Evolutionary conservation across 37 sponge, comb jelly and placozoan genomes (phyloP).

Genomic region (Eunapius fragilis): DNA sequence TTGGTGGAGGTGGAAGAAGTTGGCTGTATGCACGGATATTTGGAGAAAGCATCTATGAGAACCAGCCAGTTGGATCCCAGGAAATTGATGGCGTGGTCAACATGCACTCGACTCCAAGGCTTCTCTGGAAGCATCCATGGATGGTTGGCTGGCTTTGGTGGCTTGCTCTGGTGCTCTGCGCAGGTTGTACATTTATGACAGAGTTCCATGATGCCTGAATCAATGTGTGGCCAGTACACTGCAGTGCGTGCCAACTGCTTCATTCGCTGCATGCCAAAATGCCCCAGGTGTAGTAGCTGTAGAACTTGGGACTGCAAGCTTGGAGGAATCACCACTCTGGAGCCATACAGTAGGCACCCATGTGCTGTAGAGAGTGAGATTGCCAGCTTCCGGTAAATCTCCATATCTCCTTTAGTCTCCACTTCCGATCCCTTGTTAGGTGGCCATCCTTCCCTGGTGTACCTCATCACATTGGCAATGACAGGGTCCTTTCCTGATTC

Average conservation of each 20-base stretch:
- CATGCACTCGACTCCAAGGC: conserved; percentile 9
- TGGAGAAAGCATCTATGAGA: conserved; percentile 19
- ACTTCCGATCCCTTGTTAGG: background rate
- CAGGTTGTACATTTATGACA: background rate
- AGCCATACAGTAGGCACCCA: conserved; percentile 30
- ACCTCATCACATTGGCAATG: conserved; percentile 14
- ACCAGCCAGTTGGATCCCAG: background rate
- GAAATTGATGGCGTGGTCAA: conserved; percentile 5
- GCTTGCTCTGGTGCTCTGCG: too few species aligned
- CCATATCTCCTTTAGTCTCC: conserved; percentile 6
- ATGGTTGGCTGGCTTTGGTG: too few species aligned
- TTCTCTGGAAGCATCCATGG: background rate
- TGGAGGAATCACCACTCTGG: conserved; percentile 43
- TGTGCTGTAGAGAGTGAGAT: conserved; percentile 26
- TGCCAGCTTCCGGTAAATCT: background rate
- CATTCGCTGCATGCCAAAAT: too few species aligned
- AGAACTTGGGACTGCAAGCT: conserved; percentile 4
- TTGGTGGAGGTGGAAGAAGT: background rate
- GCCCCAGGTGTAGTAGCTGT: conserved; percentile 22
- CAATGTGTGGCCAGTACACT: conserved; percentile 32
- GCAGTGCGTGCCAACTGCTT: too few species aligned
- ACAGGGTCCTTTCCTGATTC: conserved; percentile 1
- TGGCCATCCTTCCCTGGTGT: conserved; percentile 25
- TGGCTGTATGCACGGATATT: background rate
- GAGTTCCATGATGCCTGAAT: background rate